Base-by-base conservation (phyloP, 2,113 vertebrate species). In the Lontra canadensis region DNA sequence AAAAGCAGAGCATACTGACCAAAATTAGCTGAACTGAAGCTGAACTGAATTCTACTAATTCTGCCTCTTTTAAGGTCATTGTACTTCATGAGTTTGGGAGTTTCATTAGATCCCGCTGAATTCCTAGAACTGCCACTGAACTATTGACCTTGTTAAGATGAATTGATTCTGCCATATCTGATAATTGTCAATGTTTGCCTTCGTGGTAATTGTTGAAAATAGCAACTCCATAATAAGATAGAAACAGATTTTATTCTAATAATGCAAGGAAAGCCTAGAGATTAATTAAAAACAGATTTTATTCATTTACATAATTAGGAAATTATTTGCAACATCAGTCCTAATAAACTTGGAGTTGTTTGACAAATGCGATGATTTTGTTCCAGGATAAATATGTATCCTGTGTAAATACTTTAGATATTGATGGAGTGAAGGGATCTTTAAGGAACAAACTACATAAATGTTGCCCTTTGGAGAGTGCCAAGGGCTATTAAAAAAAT, bases 211-310 rank as follows among this genome's bases (percentile, higher is more conserved):
- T 67, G 76, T 92, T 84, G 90, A 88, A 97, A 93, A 95, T 44
- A 87, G 69, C 71, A 96, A 92, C 52, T 18, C 39, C 6, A 10
- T 67, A 93, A 86, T 61, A 96, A 96, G 83, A 97, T 76, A 96
- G 83, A 95, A 92, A 91, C 86, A 96, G 69, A 94, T 95, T 96
- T 96, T 96, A 90, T 96, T 96, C 84, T 95, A 87, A 81, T 90
- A 94, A 97, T 85, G 76, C 94, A 87, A 96, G 94, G n/a, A 96
- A 97, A 98, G 95, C 97, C 88, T 95, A 95, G 97, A 98, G 97
- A 97, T 97, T 96, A 97, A 98, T 98, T 96, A 96, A 96, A 95
- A 97, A 79, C 94, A 95, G 96, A 97, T 97, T 97, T 97, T 96
- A 90, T 95, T 97, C 96, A 96, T 98, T 97, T 98, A 90, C 90